Evolutionary conservation across 2,888 invertebrate species (phyloP).

Genomic region (Antheraea yamamai): DNA sequence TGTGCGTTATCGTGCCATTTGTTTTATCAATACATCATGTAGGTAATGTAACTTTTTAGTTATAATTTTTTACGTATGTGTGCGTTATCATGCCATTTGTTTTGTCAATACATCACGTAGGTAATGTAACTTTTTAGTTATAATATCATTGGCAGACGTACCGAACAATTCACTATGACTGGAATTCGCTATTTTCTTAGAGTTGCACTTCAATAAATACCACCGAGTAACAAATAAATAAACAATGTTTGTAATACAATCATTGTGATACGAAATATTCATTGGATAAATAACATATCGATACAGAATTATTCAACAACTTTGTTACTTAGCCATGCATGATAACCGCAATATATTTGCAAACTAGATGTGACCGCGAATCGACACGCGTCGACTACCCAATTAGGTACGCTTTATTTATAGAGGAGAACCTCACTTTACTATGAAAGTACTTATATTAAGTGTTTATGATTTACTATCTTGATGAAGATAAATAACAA

Average conservation of each 20-base stretch:
- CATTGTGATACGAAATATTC: not conserved
- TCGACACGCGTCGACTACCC: not conserved
- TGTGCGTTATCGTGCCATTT: no score
- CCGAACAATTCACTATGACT: no score
- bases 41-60: no score
- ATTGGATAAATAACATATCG: not conserved
- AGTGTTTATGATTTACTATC: no score
- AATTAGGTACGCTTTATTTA: not conserved
- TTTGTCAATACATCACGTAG: no score
- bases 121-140: no score
- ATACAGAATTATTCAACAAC: not conserved
- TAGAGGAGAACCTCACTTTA: not conserved
- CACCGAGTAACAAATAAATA: not conserved
- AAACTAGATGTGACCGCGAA: not conserved
- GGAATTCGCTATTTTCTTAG: no score
- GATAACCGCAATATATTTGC: not conserved
- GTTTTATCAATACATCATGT: no score
- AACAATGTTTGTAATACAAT: not conserved
- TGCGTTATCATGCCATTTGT: no score
- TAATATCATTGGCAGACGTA: no score
- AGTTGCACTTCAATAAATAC: not conserved
- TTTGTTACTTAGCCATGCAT: not conserved
- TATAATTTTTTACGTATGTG: no score
- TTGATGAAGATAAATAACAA: no score
- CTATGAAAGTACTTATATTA: not conserved